Percentiles rank a stretch among this genome's conserved stretches.
These are phyloP conservation scores for Chionomys nivalis DNA, from an alignment of 2,113 vertebrate species.

Conservation along the genomic window DNA sequence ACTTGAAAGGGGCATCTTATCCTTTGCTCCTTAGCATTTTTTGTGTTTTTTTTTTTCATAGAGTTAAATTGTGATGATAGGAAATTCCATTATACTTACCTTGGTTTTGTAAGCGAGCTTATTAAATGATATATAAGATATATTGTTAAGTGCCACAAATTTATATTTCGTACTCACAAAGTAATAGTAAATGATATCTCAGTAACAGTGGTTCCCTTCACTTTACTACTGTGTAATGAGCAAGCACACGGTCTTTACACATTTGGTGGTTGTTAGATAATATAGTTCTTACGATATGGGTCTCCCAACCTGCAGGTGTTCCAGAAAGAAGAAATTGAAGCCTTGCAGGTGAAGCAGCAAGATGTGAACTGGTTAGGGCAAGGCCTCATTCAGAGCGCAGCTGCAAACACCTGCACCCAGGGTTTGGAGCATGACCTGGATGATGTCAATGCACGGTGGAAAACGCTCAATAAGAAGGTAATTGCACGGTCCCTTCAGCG, in stretches of 20 bases:
- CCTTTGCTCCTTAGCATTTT: conserved; percentile 1
- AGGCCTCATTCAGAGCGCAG: conserved; percentile 94
- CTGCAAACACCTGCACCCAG: conserved; percentile 91
- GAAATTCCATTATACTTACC: not conserved
- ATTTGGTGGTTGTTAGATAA: not conserved
- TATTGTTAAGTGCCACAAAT: not conserved
- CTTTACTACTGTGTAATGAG: not conserved
- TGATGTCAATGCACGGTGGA: conserved; percentile 92
- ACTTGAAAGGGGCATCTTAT: not conserved
- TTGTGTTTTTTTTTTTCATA: not conserved
- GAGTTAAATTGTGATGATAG: not conserved
- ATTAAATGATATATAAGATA: not conserved
- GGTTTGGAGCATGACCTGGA: conserved; percentile 94
- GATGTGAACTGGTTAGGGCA: conserved; percentile 96
- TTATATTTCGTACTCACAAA: conserved; percentile 19
- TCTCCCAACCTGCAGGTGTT: conserved; percentile 89
- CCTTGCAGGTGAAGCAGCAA: conserved; percentile 93
- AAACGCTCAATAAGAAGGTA: conserved; percentile 98
- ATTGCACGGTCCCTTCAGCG: not conserved
- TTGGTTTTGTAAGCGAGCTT: conserved; percentile 32
- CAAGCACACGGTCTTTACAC: not conserved
- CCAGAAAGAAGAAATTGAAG: conserved; percentile 97
- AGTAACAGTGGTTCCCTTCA: conserved; percentile 24
- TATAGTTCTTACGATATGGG: conserved; percentile 45
- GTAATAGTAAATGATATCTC: not conserved